phyloP scores from a whole-genome alignment of 2,113 vertebrate species.

The Amphiprion ocellaris region DNA sequence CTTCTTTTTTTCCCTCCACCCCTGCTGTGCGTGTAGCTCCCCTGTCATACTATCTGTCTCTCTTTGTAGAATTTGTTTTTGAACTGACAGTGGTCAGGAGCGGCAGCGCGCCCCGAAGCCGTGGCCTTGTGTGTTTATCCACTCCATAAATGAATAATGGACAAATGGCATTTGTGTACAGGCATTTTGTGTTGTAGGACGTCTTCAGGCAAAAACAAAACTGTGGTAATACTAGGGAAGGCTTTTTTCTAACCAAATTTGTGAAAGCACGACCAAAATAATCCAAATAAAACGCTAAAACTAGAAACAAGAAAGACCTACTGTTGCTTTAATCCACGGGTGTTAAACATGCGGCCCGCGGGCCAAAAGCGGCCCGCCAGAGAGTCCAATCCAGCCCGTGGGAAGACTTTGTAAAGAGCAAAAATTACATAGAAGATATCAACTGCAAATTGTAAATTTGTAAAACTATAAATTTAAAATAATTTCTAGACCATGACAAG shows the following conservation, averaged over 20 bases:
- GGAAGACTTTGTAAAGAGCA: no score
- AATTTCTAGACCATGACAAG: no score
- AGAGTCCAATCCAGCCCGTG: no score
- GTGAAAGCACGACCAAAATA: not conserved
- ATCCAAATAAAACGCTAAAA: not conserved
- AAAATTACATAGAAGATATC: no score
- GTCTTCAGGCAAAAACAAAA: constrained; percentile 6
- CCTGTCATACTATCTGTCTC: constrained; percentile 36
- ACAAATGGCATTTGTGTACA: constrained; percentile 12
- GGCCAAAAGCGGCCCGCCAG: no score
- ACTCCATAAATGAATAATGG: constrained; percentile 40
- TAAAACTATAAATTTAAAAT: no score
- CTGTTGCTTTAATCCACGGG: not conserved
- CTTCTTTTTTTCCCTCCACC: constrained; percentile 8
- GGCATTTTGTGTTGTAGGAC: not conserved
- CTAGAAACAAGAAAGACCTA: not conserved
- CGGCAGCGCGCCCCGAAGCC: constrained; percentile 19
- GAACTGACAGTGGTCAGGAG: constrained; percentile 23
- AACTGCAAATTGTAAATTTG: no score
- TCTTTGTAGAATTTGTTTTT: constrained; percentile 32
- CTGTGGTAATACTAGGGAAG: not conserved
- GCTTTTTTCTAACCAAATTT: rapidly evolving
- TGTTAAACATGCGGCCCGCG: no score
- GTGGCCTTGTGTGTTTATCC: constrained; percentile 28
- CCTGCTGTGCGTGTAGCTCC: constrained; percentile 28